Evolutionary conservation across 2,113 vertebrate species (phyloP), one percentile per base, ranked within the genome.

Genomic region (Thalassoma bifasciatum): DNA sequence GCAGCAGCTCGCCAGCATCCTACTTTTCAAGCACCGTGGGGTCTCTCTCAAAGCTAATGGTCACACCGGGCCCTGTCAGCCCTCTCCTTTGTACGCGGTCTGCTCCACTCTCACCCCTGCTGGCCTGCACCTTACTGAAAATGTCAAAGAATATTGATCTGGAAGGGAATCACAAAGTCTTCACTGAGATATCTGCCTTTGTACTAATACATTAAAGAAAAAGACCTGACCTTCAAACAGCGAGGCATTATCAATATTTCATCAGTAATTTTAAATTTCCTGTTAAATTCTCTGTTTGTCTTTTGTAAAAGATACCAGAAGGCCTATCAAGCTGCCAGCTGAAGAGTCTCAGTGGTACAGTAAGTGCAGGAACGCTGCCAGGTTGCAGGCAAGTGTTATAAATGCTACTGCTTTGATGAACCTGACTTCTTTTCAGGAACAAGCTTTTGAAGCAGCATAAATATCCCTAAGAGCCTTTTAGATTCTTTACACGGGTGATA

Each of bases 131-230:
- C 90, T 88, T 89, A 84, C 88, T 92, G 81, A 91, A 93, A 92
- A 92, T 87, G 89, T 93, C 92, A 89, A 74, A 11, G 61, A 86
- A 88, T 91, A 94, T 94, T 91, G 88, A 94, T 92, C 91, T 79
- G 72, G 84, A 86, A 85, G 75, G 60, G 64, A 84, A 77, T 83
- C 86, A 88, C 89, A 90, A 89, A 91, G 89, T 85, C 86, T 76
- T 90, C 82, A 67, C 83, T 83, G 77, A 84, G 83, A 86, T 68
- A 62, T 52, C 65, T 77, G 81, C 70, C 81, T 93, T 92, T 93
- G 91, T 92, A 76, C 53, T 59, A 34, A 65, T 58, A 59, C 57
- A 79, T 84, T 81, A 86, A 85, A 91, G 66, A 75, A 77, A 60
- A 61, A 78, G 84, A 59, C 69, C 63, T 84, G 87, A 89, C 89